These are phyloP conservation scores for Dufourea novaeangliae DNA, from an alignment of 1,140 invertebrate species.

Conservation along the genomic window DNA sequence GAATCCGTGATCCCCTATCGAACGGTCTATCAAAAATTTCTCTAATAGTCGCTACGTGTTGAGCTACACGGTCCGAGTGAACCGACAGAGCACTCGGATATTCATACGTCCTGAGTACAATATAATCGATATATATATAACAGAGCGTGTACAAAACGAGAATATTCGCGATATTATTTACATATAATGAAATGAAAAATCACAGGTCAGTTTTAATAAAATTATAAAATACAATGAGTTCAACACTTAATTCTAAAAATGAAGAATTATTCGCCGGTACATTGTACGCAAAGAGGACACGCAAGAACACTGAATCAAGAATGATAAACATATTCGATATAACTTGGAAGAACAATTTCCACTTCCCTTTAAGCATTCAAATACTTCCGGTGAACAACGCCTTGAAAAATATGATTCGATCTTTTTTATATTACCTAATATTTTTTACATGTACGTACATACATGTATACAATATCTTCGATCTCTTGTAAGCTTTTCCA, in stretches of 20 bases:
- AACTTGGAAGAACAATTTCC: not conserved
- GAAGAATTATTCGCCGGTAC: not conserved
- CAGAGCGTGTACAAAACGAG: slow-evolving; percentile 2
- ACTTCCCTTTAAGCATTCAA: not conserved
- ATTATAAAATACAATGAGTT: not conserved
- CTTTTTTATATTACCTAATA: not conserved
- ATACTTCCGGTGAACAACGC: not conserved
- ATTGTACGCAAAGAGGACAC: not conserved
- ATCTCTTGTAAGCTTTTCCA: not conserved
- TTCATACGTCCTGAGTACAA: not conserved
- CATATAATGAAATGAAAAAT: not conserved
- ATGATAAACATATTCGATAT: not conserved
- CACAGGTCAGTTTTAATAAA: slow-evolving; percentile 3
- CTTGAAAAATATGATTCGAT: slow-evolving; percentile 1
- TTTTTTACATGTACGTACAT: not conserved
- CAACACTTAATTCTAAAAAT: not conserved
- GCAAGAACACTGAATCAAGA: not conserved
- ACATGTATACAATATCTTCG: not conserved
- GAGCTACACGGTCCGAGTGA: slow-evolving; percentile 23
- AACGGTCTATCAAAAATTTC: not conserved
- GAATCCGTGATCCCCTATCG: not conserved
- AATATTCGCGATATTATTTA: slow-evolving; percentile 16
- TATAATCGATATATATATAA: slow-evolving; percentile 3
- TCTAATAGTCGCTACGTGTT: slow-evolving; percentile 26
- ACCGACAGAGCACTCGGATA: not conserved